Conservation (phyloP, 2,113 vertebrate genomes). For the Cyprinodon brontotheroides region DNA sequence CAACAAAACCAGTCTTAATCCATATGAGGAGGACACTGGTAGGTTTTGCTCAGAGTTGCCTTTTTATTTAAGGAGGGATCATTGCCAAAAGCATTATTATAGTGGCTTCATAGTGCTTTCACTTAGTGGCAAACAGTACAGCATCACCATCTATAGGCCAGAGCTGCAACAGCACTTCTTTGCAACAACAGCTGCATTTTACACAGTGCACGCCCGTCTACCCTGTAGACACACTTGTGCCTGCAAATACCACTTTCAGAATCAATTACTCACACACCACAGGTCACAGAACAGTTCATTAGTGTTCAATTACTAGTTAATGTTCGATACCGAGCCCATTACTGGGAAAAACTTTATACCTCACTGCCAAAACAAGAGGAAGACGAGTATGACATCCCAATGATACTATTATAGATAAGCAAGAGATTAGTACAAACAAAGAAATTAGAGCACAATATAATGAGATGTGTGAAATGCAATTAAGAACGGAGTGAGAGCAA, state of each 20-base stretch:
- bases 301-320: slow-evolving; percentile 72
- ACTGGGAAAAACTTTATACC: slow-evolving; percentile 52
- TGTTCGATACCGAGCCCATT: slow-evolving; percentile 68
- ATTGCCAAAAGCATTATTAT: slow-evolving; percentile 12
- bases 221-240: slow-evolving; percentile 49
- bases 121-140: slow-evolving; percentile 46
- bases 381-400: slow-evolving; percentile 63
- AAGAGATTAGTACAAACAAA: slow-evolving; percentile 45
- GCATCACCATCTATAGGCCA: slow-evolving; percentile 71
- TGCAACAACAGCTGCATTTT: slow-evolving; percentile 55
- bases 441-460: slow-evolving; percentile 41
- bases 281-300: slow-evolving; percentile 74
- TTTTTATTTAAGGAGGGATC: slow-evolving; percentile 25
- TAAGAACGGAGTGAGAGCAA: not conserved
- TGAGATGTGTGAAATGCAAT: slow-evolving; percentile 17
- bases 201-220: slow-evolving; percentile 40
- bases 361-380: slow-evolving; percentile 51
- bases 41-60: slow-evolving; percentile 28
- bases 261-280: slow-evolving; percentile 75
- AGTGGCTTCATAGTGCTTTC: not conserved
- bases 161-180: slow-evolving; percentile 23
- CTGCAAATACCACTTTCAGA: slow-evolving; percentile 68
- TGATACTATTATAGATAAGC: slow-evolving; percentile 57
- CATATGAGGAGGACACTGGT: slow-evolving; percentile 30
- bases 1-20: slow-evolving; percentile 38